Evolutionary conservation across 1,140 invertebrate genomes (phyloP).

Genomic region (Sycophaga agraensis): DNA sequence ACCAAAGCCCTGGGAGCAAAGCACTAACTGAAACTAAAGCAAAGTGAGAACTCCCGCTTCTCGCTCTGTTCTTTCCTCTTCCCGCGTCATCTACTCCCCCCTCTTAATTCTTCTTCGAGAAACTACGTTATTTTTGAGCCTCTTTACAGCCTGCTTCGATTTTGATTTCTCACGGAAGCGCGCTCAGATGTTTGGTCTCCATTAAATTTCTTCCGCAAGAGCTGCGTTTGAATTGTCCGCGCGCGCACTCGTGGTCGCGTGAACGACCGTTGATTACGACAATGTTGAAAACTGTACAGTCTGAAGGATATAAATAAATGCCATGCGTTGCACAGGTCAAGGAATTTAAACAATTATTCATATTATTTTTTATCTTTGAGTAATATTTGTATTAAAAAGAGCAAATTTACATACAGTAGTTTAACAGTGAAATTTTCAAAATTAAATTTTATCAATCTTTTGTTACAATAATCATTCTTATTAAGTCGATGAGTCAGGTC

Average conservation of each 20-base stretch:
- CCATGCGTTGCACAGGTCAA: too few species aligned
- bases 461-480: slow-evolving; percentile 2
- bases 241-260: too few species aligned
- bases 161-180: slow-evolving; percentile 4
- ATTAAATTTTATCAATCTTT: slow-evolving; percentile 2
- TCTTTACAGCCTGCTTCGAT: slow-evolving; percentile 8
- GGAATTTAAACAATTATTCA: background rate
- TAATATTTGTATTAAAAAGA: slow-evolving; percentile 10
- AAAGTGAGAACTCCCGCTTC: slow-evolving; percentile 28
- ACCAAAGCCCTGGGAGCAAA: slow-evolving; percentile 35
- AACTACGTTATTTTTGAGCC: slow-evolving; percentile 15
- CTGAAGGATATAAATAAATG: too few species aligned
- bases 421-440: background rate
- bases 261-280: too few species aligned
- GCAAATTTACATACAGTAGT: slow-evolving; percentile 19
- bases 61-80: slow-evolving; percentile 30
- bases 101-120: background rate
- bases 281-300: too few species aligned
- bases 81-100: background rate
- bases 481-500: background rate
- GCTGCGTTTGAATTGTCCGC: too few species aligned
- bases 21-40: slow-evolving; percentile 34
- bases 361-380: background rate
- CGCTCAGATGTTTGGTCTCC: too few species aligned
- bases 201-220: too few species aligned